Evolutionary conservation across 2,113 vertebrate species (phyloP), one percentile per base, ranked within the genome.

Genomic region (Megaceryle torquata): DNA sequence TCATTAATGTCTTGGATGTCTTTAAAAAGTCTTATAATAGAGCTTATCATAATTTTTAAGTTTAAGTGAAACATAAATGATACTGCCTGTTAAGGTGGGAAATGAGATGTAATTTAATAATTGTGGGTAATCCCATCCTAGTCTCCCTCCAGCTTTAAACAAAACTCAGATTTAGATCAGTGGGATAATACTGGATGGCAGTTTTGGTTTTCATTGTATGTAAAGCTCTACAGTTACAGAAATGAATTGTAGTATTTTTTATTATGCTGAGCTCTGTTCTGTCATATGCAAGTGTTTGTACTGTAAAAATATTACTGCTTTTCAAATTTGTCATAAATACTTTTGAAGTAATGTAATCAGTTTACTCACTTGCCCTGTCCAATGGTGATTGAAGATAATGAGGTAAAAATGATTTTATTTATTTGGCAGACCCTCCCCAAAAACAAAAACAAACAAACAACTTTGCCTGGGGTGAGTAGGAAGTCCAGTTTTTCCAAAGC

Each of bases 341-440:
- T 92, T 95, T 67, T 43, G 43, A 97, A 92, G 68, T 96, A 95
- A 97, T 96, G 91, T 89, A 95, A 96, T 83, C 70, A 93, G 56
- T 96, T 97, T 95, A 94, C 95, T 95, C 95, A 96, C 95, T 95
- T 97, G 94, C 95, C 95, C 87, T 95, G 89, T 95, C 95, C 96
- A 87, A 89, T 96, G 95, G 91, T 97, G 89, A 87, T 95, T 97
- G 93, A 97, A 96, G 96, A 97, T 96, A 97, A 96, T 95, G 96
- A 96, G 96, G 95, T 97, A 95, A 96, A 97, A 96, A 97, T 97
- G 87, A 78, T 97, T 97, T 97, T 97, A 95, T 97, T 97, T 97
- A 95, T 96, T 97, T 97, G 96, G 95, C 96, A 97, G 95, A 96
- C 96, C 53, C 29, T 95, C 95, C 96, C 95, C 94, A 95, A 96